Percentiles rank a stretch among this genome's conserved stretches.
phyloP scores from a whole-genome alignment of 2,113 vertebrate species.

The Sinocyclocheilus anshuiensis region DNA sequence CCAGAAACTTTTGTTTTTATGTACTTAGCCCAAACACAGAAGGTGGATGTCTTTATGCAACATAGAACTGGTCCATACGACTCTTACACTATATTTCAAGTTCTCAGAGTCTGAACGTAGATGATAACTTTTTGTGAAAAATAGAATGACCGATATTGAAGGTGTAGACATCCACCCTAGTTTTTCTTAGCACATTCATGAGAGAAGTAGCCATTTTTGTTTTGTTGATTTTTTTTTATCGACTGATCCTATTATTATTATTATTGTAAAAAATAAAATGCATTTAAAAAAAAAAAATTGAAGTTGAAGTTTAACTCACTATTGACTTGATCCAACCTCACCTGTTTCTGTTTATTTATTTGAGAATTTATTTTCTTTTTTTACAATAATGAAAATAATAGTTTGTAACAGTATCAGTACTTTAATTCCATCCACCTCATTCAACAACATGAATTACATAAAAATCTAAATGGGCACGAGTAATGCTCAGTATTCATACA shows the following conservation, averaged over 20 bases:
- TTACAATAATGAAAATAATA: neutral
- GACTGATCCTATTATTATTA: neutral
- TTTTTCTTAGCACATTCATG: neutral
- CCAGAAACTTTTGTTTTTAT: neutral
- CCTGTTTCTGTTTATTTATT: neutral
- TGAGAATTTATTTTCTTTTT: neutral
- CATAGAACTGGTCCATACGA: neutral
- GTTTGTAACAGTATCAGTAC: neutral
- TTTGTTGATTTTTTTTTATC: neutral
- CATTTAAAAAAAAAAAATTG: no score
- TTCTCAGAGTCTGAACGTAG: neutral
- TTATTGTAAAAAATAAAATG: no score
- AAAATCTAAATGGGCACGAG: neutral
- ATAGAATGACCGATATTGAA: neutral
- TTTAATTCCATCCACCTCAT: neutral
- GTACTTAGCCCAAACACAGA: neutral
- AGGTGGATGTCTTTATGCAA: neutral
- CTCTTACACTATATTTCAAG: neutral
- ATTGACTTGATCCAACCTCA: neutral
- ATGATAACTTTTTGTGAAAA: neutral
- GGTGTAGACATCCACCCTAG: neutral
- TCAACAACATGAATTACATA: neutral
- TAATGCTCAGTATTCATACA: neutral
- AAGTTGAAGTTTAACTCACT: neutral
- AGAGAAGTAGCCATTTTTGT: neutral